Base-by-base conservation (phyloP, 2,797 vertebrate genomes). In the Nannoperca obscura region DNA sequence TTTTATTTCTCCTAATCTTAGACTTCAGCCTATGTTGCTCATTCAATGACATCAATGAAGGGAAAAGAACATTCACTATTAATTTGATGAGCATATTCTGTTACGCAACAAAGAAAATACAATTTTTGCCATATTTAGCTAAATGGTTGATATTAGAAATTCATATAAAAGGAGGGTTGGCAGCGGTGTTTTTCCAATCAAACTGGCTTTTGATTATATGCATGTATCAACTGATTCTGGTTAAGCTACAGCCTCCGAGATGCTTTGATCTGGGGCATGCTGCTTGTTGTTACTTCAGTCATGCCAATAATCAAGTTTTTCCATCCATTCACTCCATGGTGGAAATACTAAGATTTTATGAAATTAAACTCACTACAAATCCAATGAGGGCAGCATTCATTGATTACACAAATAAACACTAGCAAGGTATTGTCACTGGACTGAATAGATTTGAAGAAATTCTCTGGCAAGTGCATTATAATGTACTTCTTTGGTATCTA, bases 211-310 rank as follows among this genome's bases (percentile, higher is more conserved):
- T 65, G 12, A 71, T 72, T 68, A 20, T 20, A 58, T 32, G 17
- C 4, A 22, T 42, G 36, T 8, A 81, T 86, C 78, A 92, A 83
- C 52, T 90, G 84, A 84, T 87, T 83, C 49, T 54, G 54, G 70
- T 82, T 87, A 81, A 77, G 59, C 34, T 49, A 77, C 32, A 27
- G 53, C 50, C 71, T 59, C 67, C 32, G 36, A 62, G 49, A 71
- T 14, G 54, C 77, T 87, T 81, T 89, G 66, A 91, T 83, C 61
- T 3, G 36, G 4, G 24, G 32, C 80, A 75, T 47, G 42, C 55
- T 65, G 86, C 67, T 76, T 71, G 74, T 82, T 59, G 76, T 90
- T 84, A 85, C 74, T 73, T 49, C 47, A 68, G 64, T 68, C 68
- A 61, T 2, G 69, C 44, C 68, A 68, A 66, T 85, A 64, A 78